Conservation (phyloP, 2,797 vertebrate species). For the Eurystomus glaucurus region DNA sequence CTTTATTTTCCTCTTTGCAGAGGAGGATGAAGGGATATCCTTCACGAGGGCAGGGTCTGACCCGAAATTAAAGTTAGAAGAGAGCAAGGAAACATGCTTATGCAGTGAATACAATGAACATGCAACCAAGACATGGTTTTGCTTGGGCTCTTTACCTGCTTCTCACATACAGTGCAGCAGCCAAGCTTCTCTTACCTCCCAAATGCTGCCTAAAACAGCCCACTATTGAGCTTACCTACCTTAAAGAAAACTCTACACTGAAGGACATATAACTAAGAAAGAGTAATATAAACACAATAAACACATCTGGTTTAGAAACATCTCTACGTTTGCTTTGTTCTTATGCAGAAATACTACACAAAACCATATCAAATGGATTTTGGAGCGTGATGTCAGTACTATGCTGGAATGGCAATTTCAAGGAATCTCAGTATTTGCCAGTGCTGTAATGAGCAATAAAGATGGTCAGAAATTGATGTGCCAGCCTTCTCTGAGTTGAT, state of each 20-base stretch:
- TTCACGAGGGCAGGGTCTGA: not conserved
- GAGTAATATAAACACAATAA: not conserved
- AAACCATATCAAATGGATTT: not conserved
- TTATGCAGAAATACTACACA: not conserved
- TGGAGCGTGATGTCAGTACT: fast-evolving
- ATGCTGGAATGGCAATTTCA: not conserved
- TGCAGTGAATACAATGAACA: not conserved
- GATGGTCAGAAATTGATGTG: not conserved
- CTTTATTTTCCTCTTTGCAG: not conserved
- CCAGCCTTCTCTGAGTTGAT: not conserved
- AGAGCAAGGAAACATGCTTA: not conserved
- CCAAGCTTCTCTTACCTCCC: not conserved
- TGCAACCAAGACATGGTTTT: not conserved
- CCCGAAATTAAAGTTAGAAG: not conserved
- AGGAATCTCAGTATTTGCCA: not conserved
- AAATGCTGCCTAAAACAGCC: not conserved
- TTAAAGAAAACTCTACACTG: not conserved
- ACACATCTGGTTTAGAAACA: not conserved
- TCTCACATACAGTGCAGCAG: not conserved
- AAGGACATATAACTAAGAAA: not conserved
- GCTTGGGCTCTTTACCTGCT: not conserved
- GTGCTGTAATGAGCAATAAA: not conserved
- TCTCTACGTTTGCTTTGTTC: not conserved
- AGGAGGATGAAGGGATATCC: not conserved
- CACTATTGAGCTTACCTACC: not conserved